phyloP scores from a whole-genome alignment of 2,797 vertebrate species.

The Ataeniobius toweri region DNA sequence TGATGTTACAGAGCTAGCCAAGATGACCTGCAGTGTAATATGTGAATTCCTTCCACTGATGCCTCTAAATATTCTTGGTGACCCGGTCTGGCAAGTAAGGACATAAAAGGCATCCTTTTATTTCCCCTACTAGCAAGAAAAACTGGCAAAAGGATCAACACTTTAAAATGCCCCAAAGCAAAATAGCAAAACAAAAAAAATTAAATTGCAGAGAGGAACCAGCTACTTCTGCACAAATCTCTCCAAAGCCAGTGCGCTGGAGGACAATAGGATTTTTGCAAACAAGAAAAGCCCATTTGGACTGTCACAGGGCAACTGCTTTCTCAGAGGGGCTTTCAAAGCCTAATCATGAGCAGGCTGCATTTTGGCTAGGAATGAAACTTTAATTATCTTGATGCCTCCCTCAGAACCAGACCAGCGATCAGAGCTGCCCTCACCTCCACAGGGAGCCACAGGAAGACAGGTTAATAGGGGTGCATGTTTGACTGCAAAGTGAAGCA shows the following conservation, averaged over 20 bases:
- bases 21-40: neutral
- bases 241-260: conserved; percentile 30
- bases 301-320: conserved; percentile 27
- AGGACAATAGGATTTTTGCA: conserved; percentile 33
- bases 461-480: conserved; percentile 65
- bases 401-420: conserved; percentile 33
- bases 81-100: neutral
- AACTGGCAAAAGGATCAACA: conserved; percentile 1
- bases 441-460: conserved; percentile 45
- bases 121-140: neutral
- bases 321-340: conserved; percentile 39
- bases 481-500: conserved; percentile 54
- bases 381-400: conserved; percentile 73
- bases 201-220: conserved; percentile 22
- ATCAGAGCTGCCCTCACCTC: conserved; percentile 5
- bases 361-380: conserved; percentile 64
- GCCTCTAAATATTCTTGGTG: too few species aligned
- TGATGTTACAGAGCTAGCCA: neutral
- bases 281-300: conserved; percentile 61
- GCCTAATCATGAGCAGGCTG: conserved; percentile 43
- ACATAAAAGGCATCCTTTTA: neutral
- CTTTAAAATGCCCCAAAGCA: conserved; percentile 28
- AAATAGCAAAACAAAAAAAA: neutral
- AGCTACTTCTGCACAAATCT: conserved; percentile 20
- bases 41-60: neutral